Evolutionary conservation across 2,888 invertebrate species (phyloP).

Genomic region (Trichopria drosophilae): DNA sequence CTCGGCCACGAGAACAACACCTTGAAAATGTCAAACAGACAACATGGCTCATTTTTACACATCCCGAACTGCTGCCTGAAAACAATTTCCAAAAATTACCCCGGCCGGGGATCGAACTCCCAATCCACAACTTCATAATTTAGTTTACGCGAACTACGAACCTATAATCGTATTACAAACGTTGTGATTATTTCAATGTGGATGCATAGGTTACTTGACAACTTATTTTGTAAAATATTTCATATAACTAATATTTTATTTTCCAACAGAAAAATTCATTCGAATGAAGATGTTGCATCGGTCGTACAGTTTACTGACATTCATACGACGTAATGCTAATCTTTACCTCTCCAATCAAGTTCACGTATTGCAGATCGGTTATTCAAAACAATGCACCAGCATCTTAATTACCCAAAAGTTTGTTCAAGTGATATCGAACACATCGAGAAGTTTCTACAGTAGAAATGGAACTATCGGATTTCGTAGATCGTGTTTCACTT

Average conservation of each 20-base stretch:
- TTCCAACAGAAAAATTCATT: constrained; percentile 9
- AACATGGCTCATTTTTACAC: too few species aligned
- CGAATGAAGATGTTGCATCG: constrained; percentile 49
- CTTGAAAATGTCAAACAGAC: too few species aligned
- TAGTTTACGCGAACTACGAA: too few species aligned
- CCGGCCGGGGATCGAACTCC: too few species aligned
- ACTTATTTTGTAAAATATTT: too few species aligned
- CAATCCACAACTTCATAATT: too few species aligned
- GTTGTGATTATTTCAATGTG: too few species aligned
- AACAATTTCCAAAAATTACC: too few species aligned
- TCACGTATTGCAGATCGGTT: constrained; percentile 46
- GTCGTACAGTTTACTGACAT: constrained; percentile 46
- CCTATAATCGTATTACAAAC: too few species aligned
- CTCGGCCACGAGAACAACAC: too few species aligned
- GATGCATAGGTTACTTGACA: too few species aligned
- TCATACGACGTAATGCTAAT: constrained; percentile 43
- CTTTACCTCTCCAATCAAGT: constrained; percentile 43
- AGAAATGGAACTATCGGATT: constrained; percentile 34
- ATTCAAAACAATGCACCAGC: constrained; percentile 44
- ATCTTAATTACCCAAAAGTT: constrained; percentile 46
- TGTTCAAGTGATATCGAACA: constrained; percentile 39
- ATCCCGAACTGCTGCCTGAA: too few species aligned
- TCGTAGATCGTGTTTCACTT: constrained; percentile 33
- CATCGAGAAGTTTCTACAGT: constrained; percentile 37
- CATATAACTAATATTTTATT: constrained; percentile 8